Evolutionary conservation across 2,797 vertebrate species (phyloP).

Genomic region (Macroramphosus scolopax): DNA sequence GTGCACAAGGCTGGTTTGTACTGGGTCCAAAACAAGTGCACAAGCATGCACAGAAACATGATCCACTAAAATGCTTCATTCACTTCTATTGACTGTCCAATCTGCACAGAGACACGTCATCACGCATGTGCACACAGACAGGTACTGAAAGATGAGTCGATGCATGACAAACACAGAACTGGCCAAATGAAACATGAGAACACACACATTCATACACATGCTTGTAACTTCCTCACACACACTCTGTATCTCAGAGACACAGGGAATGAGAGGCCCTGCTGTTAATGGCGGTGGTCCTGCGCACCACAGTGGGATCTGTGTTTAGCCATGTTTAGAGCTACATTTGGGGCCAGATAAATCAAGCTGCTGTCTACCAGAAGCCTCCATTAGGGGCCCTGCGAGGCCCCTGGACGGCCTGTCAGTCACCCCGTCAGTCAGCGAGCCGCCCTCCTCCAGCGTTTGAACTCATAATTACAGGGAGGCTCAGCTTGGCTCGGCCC

Average conservation of each 20-base stretch:
- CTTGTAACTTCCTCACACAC: conserved; percentile 22
- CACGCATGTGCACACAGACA: not conserved
- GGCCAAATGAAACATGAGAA: conserved; percentile 26
- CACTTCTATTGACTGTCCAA: not conserved
- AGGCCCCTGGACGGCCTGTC: conserved; percentile 73
- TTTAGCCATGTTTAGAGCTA: conserved; percentile 75
- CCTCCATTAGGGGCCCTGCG: conserved; percentile 76
- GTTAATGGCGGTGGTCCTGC: conserved; percentile 68
- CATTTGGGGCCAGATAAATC: conserved; percentile 81
- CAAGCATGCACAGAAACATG: no score
- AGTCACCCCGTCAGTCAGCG: conserved; percentile 72
- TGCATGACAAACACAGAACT: conserved; percentile 17
- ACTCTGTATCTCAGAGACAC: conserved; percentile 12
- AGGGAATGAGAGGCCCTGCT: conserved; percentile 41
- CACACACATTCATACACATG: not conserved
- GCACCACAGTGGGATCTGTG: conserved; percentile 78
- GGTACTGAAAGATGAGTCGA: no score
- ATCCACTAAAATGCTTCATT: no score
- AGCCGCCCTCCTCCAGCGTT: conserved; percentile 68
- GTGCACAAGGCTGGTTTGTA: no score
- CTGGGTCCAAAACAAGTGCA: no score
- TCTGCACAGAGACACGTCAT: not conserved
- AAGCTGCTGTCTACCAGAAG: conserved; percentile 76
- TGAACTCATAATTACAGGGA: conserved; percentile 83
- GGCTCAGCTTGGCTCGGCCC: conserved; percentile 46